Conservation (phyloP, 1,140 invertebrate species). For the Gonioctena quinquepunctata region DNA sequence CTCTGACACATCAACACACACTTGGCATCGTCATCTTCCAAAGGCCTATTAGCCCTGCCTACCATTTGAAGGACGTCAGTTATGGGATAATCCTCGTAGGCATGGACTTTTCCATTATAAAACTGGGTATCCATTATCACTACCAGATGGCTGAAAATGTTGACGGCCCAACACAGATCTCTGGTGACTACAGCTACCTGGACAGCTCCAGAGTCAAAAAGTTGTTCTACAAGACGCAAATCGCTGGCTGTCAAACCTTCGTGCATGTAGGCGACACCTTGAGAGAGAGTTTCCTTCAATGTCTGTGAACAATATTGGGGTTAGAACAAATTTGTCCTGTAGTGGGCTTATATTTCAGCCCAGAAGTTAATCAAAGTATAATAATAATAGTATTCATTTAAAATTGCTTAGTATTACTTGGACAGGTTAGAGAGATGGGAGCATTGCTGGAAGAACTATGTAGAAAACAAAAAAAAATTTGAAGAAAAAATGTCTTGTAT, state of each 20-base stretch:
- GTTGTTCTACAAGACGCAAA: constrained; percentile 85
- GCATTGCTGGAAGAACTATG: too few relatives aligned
- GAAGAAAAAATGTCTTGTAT: too few relatives aligned
- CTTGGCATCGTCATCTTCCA: constrained; percentile 92
- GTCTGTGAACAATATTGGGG: constrained; percentile 59
- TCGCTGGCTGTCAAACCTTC: constrained; percentile 88
- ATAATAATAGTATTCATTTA: too few relatives aligned
- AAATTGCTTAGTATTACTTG: too few relatives aligned
- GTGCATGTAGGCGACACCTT: constrained; percentile 97
- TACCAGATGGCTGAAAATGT: constrained; percentile 84
- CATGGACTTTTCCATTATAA: constrained; percentile 93
- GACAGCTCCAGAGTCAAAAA: constrained; percentile 92
- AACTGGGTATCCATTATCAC: constrained; percentile 97
- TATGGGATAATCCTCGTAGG: constrained; percentile 97
- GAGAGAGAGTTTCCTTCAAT: constrained; percentile 81
- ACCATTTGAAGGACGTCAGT: constrained; percentile 98
- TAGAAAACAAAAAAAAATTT: too few relatives aligned
- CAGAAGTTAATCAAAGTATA: background rate
- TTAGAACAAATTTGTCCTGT: background rate
- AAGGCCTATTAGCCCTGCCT: constrained; percentile 86
- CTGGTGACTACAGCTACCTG: constrained; percentile 91
- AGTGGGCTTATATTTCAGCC: background rate
- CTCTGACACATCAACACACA: constrained; percentile 96
- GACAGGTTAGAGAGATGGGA: too few relatives aligned
- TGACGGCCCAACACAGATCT: constrained; percentile 90